Conservation (phyloP, 2,113 vertebrate species). For the Myotis brandtii region DNA sequence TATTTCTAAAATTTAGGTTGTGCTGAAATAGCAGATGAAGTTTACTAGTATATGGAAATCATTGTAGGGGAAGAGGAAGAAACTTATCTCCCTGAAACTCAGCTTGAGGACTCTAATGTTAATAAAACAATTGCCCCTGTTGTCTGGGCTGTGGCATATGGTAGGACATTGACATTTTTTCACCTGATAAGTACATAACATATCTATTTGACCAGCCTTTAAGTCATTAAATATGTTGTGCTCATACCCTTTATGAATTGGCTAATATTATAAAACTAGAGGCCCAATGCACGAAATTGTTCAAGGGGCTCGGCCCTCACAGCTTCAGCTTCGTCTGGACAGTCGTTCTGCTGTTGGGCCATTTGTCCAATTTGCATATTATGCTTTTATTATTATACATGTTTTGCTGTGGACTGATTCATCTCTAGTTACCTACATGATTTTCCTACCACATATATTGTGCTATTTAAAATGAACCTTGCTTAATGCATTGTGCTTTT, state of each 20-base stretch:
- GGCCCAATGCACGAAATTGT: no score
- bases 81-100: slow-evolving; percentile 86
- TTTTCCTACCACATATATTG: slow-evolving; percentile 62
- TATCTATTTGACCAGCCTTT: slow-evolving; percentile 67
- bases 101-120: slow-evolving; percentile 88
- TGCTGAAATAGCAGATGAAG: slow-evolving; percentile 93
- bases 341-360: no score
- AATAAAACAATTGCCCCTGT: slow-evolving; percentile 93
- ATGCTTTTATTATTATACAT: background rate
- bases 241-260: slow-evolving; percentile 54
- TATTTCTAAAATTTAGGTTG: slow-evolving; percentile 87
- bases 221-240: slow-evolving; percentile 68
- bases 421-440: slow-evolving; percentile 57
- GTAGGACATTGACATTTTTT: slow-evolving; percentile 84
- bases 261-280: slow-evolving; percentile 41
- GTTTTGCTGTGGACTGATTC: slow-evolving; percentile 55
- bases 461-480: slow-evolving; percentile 51
- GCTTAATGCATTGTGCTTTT: slow-evolving; percentile 66
- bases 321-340: no score
- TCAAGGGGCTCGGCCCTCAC: no score
- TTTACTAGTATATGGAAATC: slow-evolving; percentile 91
- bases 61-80: slow-evolving; percentile 92
- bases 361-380: no score
- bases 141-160: slow-evolving; percentile 92
- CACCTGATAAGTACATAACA: slow-evolving; percentile 69